These are phyloP conservation scores for Onchidella celtica DNA, from an alignment of 2,888 invertebrate genomes.

Conservation along the genomic window DNA sequence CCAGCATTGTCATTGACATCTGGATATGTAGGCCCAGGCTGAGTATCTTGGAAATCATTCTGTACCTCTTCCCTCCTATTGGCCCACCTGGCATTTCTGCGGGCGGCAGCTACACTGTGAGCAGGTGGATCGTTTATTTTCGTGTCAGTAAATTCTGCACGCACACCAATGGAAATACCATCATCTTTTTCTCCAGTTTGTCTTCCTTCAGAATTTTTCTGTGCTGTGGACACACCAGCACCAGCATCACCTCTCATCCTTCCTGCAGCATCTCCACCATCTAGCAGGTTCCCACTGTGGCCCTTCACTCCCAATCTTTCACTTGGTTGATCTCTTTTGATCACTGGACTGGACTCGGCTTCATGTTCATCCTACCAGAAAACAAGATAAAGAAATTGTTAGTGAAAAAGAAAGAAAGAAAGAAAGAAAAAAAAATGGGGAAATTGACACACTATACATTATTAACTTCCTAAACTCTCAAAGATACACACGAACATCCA, in stretches of 20 bases:
- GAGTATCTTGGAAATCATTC: not conserved
- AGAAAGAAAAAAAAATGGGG: no score
- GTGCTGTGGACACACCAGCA: not conserved
- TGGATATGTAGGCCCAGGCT: not conserved
- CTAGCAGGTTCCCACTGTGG: no score
- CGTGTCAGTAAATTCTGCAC: not conserved
- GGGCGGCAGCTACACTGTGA: constrained; percentile 12
- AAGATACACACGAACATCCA: no score
- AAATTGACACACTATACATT: no score
- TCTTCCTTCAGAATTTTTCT: not conserved
- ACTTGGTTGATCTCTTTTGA: not conserved
- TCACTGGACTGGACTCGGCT: constrained; percentile 2
- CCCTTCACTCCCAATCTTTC: not conserved
- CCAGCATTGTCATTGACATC: not conserved
- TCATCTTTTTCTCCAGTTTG: not conserved
- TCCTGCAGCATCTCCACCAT: not conserved
- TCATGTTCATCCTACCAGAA: constrained; percentile 36
- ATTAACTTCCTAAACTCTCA: no score
- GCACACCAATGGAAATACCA: not conserved
- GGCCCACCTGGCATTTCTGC: constrained; percentile 25
- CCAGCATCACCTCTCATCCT: not conserved
- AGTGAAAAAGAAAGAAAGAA: no score
- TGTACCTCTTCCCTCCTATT: constrained; percentile 1
- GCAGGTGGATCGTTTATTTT: not conserved
- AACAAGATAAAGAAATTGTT: no score